Percentiles rank a stretch among this genome's conserved stretches.
These are phyloP conservation scores for Procavia capensis DNA, from an alignment of 2,113 vertebrate species.

Conservation along the genomic window DNA sequence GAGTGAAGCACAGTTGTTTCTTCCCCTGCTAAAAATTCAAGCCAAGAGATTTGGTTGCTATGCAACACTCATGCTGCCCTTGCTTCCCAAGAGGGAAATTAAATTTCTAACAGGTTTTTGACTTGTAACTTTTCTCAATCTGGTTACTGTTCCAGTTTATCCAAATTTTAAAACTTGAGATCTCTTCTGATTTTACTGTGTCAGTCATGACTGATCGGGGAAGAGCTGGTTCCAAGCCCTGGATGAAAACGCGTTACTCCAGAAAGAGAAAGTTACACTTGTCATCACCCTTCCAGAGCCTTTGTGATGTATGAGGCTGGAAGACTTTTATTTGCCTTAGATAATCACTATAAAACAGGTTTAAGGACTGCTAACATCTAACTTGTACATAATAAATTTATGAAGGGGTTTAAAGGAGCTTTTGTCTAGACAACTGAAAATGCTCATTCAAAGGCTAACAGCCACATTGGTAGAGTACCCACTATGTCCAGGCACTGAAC, in stretches of 20 bases:
- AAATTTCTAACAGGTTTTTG: too few species aligned
- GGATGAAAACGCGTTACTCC: neutral
- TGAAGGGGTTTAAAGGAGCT: neutral
- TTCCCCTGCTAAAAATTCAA: too few species aligned
- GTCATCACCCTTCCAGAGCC: neutral
- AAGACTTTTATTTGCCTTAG: neutral
- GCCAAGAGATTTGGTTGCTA: too few species aligned
- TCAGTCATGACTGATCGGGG: too few species aligned
- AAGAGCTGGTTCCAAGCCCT: too few species aligned
- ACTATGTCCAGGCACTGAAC: neutral
- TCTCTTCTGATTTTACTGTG: too few species aligned
- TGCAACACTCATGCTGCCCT: too few species aligned
- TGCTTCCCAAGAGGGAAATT: too few species aligned
- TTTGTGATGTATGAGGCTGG: neutral
- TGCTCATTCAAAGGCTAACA: neutral
- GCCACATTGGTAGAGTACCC: neutral
- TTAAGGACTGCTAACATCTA: neutral
- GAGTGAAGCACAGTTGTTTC: too few species aligned
- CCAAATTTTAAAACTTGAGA: too few species aligned
- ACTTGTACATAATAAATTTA: neutral
- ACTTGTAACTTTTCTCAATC: too few species aligned
- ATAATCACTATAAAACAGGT: conserved; percentile 11
- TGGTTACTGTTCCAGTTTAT: too few species aligned
- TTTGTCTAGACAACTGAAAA: neutral
- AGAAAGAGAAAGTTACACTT: neutral